Evolutionary conservation across 1,140 invertebrate species (phyloP).

Genomic region (Leptinotarsa lineolata): DNA sequence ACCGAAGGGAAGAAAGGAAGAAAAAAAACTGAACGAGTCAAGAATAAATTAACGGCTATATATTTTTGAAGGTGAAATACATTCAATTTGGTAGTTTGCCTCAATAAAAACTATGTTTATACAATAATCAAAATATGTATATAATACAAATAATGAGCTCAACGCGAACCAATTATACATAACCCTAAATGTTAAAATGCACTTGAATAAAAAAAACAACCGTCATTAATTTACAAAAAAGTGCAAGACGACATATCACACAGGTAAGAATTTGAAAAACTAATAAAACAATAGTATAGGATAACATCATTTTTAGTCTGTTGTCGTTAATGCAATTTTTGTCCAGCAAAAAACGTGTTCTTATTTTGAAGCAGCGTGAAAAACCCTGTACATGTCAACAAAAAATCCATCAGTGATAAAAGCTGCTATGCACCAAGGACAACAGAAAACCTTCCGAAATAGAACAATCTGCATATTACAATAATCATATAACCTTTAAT

Average conservation of each 20-base stretch:
- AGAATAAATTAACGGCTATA: conserved; percentile 45
- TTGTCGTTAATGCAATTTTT: background rate
- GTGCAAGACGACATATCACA: conserved; percentile 24
- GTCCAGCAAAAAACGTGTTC: background rate
- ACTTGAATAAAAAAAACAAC: conserved; percentile 5
- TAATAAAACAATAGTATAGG: conserved; percentile 12
- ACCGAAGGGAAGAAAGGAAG: background rate
- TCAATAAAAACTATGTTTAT: conserved; percentile 43
- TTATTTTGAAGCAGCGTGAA: too few species aligned
- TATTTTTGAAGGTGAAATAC: conserved; percentile 45
- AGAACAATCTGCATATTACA: conserved; percentile 5
- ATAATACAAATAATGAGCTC: conserved; percentile 36
- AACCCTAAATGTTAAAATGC: conserved; percentile 29
- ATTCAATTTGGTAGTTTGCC: conserved; percentile 45
- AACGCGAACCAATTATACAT: conserved; percentile 30
- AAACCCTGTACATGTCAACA: too few species aligned
- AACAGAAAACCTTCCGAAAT: background rate
- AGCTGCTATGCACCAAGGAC: background rate
- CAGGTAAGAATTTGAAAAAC: conserved; percentile 7
- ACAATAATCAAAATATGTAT: conserved; percentile 41
- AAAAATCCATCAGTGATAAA: background rate
- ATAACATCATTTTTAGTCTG: background rate
- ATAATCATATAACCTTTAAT: conserved; percentile 6
- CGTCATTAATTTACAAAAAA: conserved; percentile 12
- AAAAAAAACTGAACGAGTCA: conserved; percentile 1